phyloP scores from a whole-genome alignment of 2,113 vertebrate genomes.

The Calcarius ornatus region DNA sequence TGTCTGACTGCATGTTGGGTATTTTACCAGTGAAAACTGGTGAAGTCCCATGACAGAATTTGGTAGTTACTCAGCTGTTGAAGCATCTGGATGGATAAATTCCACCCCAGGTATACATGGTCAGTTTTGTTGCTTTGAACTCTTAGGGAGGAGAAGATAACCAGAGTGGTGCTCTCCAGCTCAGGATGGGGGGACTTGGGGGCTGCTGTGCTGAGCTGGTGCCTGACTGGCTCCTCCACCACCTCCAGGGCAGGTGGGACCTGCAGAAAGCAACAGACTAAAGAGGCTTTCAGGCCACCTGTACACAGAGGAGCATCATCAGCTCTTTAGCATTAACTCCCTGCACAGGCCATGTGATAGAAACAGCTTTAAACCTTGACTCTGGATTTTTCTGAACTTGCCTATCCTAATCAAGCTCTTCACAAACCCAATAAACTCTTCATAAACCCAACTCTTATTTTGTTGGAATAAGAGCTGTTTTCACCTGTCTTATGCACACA shows the following conservation, averaged over 20 bases:
- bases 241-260: not conserved
- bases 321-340: not conserved
- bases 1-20: accelerated
- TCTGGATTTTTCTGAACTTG: not conserved
- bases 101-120: not conserved
- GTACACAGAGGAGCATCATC: not conserved
- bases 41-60: not conserved
- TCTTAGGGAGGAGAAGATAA: too few species aligned
- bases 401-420: not conserved
- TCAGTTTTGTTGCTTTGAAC: not conserved
- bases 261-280: not conserved
- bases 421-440: not conserved
- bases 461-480: not conserved
- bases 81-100: not conserved
- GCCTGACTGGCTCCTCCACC: not conserved
- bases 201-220: accelerated
- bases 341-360: accelerated
- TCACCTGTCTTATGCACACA: not conserved
- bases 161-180: not conserved
- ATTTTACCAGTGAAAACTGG: not conserved
- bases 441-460: not conserved
- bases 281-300: not conserved
- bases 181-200: not conserved
- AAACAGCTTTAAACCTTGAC: not conserved
- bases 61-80: not conserved